phyloP scores from a whole-genome alignment of 2,797 vertebrate genomes.

The Centropyge bicolor region DNA sequence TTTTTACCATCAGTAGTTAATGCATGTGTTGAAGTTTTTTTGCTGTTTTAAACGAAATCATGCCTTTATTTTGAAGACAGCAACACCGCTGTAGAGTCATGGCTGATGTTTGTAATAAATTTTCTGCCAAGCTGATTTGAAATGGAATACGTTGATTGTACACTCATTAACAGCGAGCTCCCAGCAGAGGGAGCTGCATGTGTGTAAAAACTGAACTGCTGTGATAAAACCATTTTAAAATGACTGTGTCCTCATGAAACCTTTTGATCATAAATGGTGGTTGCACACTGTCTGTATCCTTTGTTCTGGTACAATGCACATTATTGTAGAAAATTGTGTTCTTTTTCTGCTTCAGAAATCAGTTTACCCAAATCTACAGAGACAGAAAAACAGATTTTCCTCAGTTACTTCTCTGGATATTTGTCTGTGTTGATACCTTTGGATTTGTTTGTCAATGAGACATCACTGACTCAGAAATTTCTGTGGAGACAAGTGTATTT shows the following conservation, averaged over 20 bases:
- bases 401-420: background rate
- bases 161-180: background rate
- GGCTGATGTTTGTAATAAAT: conserved; percentile 44
- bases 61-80: conserved; percentile 19
- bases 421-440: background rate
- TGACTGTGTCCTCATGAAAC: too few relatives aligned
- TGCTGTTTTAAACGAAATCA: background rate
- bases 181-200: conserved; percentile 10
- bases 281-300: background rate
- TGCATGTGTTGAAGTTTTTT: conserved; percentile 22
- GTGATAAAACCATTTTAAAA: background rate
- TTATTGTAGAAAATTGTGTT: background rate
- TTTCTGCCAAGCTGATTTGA: background rate
- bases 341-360: background rate
- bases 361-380: background rate
- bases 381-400: background rate
- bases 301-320: background rate
- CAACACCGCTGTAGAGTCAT: conserved; percentile 5
- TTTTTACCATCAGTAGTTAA: conserved; percentile 4
- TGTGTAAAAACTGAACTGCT: background rate
- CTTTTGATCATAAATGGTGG: background rate
- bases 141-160: too few relatives aligned
- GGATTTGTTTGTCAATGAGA: background rate
- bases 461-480: background rate
- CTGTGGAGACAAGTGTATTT: background rate